These are phyloP conservation scores for Rousettus madagascariensis DNA, from an alignment of 2,797 vertebrate genomes.

Conservation along the genomic window DNA sequence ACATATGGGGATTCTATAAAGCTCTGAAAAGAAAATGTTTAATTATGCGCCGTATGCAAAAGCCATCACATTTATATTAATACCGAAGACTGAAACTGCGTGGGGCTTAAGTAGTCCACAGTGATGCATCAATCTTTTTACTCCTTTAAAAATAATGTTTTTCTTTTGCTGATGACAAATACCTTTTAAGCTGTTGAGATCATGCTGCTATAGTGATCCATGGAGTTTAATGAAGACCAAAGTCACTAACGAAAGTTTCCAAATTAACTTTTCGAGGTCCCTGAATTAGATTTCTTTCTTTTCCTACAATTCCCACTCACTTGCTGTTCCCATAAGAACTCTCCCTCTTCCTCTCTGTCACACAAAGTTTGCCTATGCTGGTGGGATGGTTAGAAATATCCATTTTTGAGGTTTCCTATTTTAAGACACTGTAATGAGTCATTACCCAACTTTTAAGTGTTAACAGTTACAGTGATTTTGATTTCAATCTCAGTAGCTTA, in stretches of 20 bases:
- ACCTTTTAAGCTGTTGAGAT: constrained; percentile 86
- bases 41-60: constrained; percentile 88
- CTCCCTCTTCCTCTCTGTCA: not conserved
- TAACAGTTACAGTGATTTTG: constrained; percentile 32
- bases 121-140: constrained; percentile 87
- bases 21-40: constrained; percentile 89
- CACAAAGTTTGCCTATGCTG: constrained; percentile 19
- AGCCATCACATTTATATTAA: constrained; percentile 87
- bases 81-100: constrained; percentile 84
- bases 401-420: constrained; percentile 32
- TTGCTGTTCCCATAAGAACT: not conserved
- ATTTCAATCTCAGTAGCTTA: constrained; percentile 35
- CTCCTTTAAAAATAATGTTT: constrained; percentile 88
- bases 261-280: constrained; percentile 57
- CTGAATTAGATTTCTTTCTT: constrained; percentile 38
- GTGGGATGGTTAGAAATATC: not conserved
- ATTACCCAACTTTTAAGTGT: not conserved
- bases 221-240: constrained; percentile 82
- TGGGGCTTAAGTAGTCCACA: constrained; percentile 85
- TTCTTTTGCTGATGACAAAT: constrained; percentile 88
- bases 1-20: constrained; percentile 89
- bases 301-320: not conserved
- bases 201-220: constrained; percentile 85
- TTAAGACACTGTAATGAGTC: constrained; percentile 12
- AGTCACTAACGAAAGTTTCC: constrained; percentile 74